These are phyloP conservation scores for Cygnus olor DNA, from an alignment of 2,797 vertebrate species.

Conservation along the genomic window DNA sequence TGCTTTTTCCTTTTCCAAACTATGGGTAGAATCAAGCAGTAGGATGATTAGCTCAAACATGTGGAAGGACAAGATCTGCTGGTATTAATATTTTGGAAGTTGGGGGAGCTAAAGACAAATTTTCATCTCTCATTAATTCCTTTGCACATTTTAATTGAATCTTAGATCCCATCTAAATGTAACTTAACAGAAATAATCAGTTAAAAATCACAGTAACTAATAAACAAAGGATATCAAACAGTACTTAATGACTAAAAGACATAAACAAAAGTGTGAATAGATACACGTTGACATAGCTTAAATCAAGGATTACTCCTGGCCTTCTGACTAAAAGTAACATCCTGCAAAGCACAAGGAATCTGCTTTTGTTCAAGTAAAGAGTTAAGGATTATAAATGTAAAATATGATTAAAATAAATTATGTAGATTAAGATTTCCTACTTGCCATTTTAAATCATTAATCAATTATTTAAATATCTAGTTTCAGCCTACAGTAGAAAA, in stretches of 20 bases:
- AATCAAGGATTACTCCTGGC: not conserved
- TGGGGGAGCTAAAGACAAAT: not conserved
- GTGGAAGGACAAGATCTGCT: conserved; percentile 26
- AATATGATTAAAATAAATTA: not conserved
- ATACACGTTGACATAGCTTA: not conserved
- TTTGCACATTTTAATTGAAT: not conserved
- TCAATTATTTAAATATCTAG: not conserved
- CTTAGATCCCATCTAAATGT: not conserved
- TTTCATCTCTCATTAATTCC: not conserved
- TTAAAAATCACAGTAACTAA: not conserved
- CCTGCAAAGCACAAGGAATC: not conserved
- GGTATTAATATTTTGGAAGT: not conserved
- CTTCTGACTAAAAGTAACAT: not conserved
- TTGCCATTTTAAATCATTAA: not conserved
- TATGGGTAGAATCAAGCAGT: not conserved
- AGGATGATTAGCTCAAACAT: not conserved
- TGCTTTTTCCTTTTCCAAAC: not conserved
- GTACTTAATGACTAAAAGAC: not conserved
- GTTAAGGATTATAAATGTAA: not conserved
- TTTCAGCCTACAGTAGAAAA: not conserved
- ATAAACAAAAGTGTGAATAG: not conserved
- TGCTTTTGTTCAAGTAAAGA: not conserved
- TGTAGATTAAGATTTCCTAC: not conserved
- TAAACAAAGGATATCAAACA: not conserved
- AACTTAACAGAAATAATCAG: not conserved